Evolutionary conservation across 2,797 vertebrate species (phyloP).

Genomic region (Megaceryle alcyon): DNA sequence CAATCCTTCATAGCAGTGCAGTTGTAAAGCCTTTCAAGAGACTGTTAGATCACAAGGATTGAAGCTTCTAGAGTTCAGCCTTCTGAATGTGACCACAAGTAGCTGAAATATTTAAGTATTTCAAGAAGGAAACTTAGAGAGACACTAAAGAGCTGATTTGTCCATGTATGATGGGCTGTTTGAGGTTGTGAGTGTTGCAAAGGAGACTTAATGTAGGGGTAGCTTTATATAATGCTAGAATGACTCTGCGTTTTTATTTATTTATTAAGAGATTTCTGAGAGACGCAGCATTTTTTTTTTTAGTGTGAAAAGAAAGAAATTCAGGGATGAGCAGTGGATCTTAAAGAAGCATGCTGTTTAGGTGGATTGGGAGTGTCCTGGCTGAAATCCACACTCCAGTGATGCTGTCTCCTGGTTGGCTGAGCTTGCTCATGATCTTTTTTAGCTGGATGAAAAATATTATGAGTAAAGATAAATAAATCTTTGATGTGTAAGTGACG

Average conservation of each 20-base stretch:
- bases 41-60: background rate
- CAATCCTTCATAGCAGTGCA: background rate
- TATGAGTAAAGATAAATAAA: background rate
- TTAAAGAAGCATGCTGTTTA: background rate
- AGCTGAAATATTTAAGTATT: background rate
- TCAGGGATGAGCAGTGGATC: background rate
- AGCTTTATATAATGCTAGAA: background rate
- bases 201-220: constrained; percentile 5
- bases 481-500: background rate
- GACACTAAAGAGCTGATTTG: background rate
- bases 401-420: background rate
- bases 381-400: background rate
- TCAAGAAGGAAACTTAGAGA: background rate
- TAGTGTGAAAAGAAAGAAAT: background rate
- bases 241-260: background rate
- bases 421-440: background rate
- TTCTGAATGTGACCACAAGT: background rate
- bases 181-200: background rate
- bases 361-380: background rate
- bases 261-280: background rate
- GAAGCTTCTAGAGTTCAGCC: background rate
- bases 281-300: background rate
- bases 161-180: background rate
- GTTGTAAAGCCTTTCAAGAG: background rate
- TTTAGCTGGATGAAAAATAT: background rate